Evolutionary conservation across 2,888 invertebrate genomes (phyloP), one percentile per base, ranked within the genome.

Genomic region (Argynnis bischoffii): DNA sequence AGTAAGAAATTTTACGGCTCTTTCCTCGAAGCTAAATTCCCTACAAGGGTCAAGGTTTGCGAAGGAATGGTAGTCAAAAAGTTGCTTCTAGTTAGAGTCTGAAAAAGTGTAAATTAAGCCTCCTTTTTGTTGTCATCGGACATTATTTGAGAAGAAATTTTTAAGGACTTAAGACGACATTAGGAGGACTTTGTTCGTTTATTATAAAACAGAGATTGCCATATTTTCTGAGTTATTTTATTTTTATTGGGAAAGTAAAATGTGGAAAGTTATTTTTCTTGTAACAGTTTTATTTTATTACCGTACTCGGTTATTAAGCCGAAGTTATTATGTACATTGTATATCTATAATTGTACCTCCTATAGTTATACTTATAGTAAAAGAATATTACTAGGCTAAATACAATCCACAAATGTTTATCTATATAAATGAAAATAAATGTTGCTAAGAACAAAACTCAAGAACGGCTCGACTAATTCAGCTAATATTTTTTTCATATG

Each of bases 1-100:
- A 31, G 21, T 21, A 56, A 35, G 18, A 55, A 68, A 63, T 64
- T 61, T 63, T 50, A 16, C 64, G 50, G 63, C 26, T 48, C 50
- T 57, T 59, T 48, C 48, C 31, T 46, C 41, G 48, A 61, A 70
- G 70, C 67, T 67, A 64, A 54, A 69, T 60, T 55, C 54, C 66
- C 48, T 26, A 46, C 56, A 21, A 66, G 21, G 31, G 55, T 18
- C 63, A 55, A 18, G 48, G 15, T n/a, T 50, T 53, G n/a, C 18
- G 31, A 46, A 50, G 55, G 61, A 66, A 50, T 48, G 35, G 46
- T 16, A 48, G 54, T 48, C 54, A 18, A 50, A 64, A 64, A 57
- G 61, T 70, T 69, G 57, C 54, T 53, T 59, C 56, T 70, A 70
- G 64, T 67, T 70, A 70, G 21, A 53, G 53, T 67, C 70, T 21